A percentile compares a stretch with the other conserved stretches of the same genome.
phyloP scores from a whole-genome alignment of 2,888 invertebrate genomes.

The Serrognathus titanus region DNA sequence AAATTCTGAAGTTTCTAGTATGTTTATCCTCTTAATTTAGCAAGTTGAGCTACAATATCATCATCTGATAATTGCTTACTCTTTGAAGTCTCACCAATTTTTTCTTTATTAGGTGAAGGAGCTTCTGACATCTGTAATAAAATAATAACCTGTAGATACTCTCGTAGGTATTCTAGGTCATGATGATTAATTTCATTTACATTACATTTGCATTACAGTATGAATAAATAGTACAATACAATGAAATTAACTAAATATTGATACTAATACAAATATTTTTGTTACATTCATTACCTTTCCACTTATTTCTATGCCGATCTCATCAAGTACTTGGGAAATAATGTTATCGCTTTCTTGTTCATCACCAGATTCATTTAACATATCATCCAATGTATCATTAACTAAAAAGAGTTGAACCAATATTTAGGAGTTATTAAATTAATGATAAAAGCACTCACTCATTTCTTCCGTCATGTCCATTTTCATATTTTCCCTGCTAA shows the following conservation, averaged over 20 bases:
- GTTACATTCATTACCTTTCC: constrained; percentile 63
- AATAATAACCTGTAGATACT: not conserved
- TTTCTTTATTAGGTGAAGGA: constrained; percentile 59
- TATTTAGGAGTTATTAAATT: not conserved
- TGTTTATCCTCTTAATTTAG: constrained; percentile 46
- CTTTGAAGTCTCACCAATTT: constrained; percentile 55
- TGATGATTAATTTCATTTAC: not conserved
- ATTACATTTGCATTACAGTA: not conserved
- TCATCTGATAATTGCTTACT: constrained; percentile 56
- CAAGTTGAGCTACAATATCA: constrained; percentile 71
- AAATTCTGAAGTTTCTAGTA: no score
- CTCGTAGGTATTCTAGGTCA: not conserved
- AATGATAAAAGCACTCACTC: constrained; percentile 56
- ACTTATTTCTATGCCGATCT: constrained; percentile 92
- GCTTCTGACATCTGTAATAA: constrained; percentile 60
- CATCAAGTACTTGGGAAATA: constrained; percentile 89
- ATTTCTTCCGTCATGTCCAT: constrained; percentile 97
- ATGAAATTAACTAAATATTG: not conserved
- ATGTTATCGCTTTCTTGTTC: constrained; percentile 86
- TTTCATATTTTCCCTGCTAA: constrained; percentile 78
- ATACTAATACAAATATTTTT: not conserved
- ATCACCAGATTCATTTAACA: constrained; percentile 84
- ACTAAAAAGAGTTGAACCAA: constrained; percentile 54
- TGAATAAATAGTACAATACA: no score
- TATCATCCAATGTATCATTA: constrained; percentile 86